A percentile compares a stretch with the other conserved stretches of the same genome.
phyloP scores from a whole-genome alignment of 2,797 vertebrate genomes.

The Sarcoramphus papa region DNA sequence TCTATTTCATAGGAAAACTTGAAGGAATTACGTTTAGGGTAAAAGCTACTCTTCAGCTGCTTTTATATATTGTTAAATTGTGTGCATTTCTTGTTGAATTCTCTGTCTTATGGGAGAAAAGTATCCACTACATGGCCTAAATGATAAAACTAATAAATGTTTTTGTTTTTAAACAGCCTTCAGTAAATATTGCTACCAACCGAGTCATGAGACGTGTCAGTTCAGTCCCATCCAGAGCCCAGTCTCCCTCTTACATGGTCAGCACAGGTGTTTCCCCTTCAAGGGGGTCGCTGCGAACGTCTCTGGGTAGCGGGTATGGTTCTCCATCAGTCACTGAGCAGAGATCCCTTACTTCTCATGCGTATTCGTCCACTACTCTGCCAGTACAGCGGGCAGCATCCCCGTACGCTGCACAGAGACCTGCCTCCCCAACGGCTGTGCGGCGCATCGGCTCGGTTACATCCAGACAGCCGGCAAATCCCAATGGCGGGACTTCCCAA shows the following conservation, averaged over 20 bases:
- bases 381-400: conserved; percentile 84
- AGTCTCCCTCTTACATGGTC: conserved; percentile 86
- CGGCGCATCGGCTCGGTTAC: conserved; percentile 83
- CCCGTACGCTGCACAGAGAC: conserved; percentile 79
- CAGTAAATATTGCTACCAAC: conserved; percentile 70
- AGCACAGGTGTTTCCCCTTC: conserved; percentile 85
- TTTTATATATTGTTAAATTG: neutral
- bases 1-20: neutral
- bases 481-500: conserved; percentile 75
- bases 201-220: conserved; percentile 91
- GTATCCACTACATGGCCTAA: too few species aligned
- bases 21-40: neutral
- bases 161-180: conserved; percentile 70
- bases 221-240: conserved; percentile 91
- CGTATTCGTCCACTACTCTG: conserved; percentile 87
- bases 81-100: neutral
- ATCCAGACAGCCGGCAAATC: conserved; percentile 74
- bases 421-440: conserved; percentile 83
- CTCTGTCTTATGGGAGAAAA: neutral
- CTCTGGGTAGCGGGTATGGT: conserved; percentile 83
- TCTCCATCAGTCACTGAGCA: conserved; percentile 86
- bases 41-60: neutral
- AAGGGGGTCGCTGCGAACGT: conserved; percentile 87
- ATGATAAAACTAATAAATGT: neutral
- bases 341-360: conserved; percentile 77